Base-by-base conservation (phyloP, 2,888 invertebrate species). In the Xestobium rufovillosum region DNA sequence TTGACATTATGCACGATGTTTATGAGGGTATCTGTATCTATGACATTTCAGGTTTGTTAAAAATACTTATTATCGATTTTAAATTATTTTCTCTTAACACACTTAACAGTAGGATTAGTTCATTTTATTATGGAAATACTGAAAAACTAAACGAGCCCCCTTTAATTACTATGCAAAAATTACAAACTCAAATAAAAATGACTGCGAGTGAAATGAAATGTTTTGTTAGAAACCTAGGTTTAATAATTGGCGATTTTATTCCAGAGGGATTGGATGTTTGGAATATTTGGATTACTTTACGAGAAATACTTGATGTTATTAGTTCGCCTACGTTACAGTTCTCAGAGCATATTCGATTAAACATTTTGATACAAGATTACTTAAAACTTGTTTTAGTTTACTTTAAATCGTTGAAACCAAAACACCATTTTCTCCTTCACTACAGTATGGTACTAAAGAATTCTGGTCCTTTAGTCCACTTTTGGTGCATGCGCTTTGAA, bases 31-130 rank as follows among this genome's bases (percentile, higher is more conserved):
- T 19, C n/a, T 19, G 23, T n/a, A 19, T 19, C 23, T 19, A 19
- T 19, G 23, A 19, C 23, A 19, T 19, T 6, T 8, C 23, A n/a
- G 6, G 6, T 19, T n/a, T 19, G 6, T n/a, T 19, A 8, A 19
- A 19, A n/a, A 19, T 19, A 19, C n/a, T 19, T 19, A 19, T 19
- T 19, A 19, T 19, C n/a, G 23, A 19, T 19, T 19, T 19, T n/a
- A 19, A 19, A n/a, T n/a, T 19, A 6, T 19, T 19, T 8, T 19
- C 23, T n/a, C 6, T 19, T 8, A n/a, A 19, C n/a, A 19, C 23
- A 19, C 23, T 19, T n/a, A 19, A 19, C n/a, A 19, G 23, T 19
- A 19, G 6, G n/a, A 19, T 19, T 19, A 19, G n/a, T 6, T 19
- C 23, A n/a, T n/a, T 19, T 19, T n/a, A 19, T n/a, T 19, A 19